These are phyloP conservation scores for Drymonia ruficornis DNA, from an alignment of 2,888 invertebrate genomes.

Conservation along the genomic window DNA sequence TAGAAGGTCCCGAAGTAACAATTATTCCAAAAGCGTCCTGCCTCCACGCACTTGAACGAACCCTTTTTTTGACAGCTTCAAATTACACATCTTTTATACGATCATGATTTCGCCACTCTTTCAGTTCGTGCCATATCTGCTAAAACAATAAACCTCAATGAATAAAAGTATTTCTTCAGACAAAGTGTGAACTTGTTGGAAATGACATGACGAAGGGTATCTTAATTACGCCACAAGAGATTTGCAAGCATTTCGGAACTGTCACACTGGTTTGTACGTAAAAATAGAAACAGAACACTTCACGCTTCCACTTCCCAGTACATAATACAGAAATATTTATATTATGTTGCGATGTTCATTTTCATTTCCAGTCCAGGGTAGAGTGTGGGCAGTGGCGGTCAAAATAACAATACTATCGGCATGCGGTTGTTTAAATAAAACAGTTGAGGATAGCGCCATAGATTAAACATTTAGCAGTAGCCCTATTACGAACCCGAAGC, in stretches of 20 bases:
- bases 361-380: slow-evolving; percentile 8
- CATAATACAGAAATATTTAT: slow-evolving; percentile 5
- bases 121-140: no score
- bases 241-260: slow-evolving; percentile 27
- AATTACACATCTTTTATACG: no score
- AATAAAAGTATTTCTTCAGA: slow-evolving; percentile 32
- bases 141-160: no score
- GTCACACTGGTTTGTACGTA: slow-evolving; percentile 16
- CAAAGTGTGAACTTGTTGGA: slow-evolving; percentile 39
- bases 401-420: slow-evolving; percentile 9
- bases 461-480: neutral
- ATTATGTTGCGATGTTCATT: neutral
- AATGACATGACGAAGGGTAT: slow-evolving; percentile 21
- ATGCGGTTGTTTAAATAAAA: slow-evolving; percentile 9
- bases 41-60: no score
- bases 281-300: slow-evolving; percentile 25
- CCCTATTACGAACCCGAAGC: no score
- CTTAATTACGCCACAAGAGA: slow-evolving; percentile 28
- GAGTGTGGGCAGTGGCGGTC: slow-evolving; percentile 6
- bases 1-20: no score
- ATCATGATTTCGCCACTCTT: no score
- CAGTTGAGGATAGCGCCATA: slow-evolving; percentile 5
- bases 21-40: no score
- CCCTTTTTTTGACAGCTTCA: no score
- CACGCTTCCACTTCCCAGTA: slow-evolving; percentile 20